Conservation (phyloP, 2,888 invertebrate genomes). For the Chironomus riparius region DNA sequence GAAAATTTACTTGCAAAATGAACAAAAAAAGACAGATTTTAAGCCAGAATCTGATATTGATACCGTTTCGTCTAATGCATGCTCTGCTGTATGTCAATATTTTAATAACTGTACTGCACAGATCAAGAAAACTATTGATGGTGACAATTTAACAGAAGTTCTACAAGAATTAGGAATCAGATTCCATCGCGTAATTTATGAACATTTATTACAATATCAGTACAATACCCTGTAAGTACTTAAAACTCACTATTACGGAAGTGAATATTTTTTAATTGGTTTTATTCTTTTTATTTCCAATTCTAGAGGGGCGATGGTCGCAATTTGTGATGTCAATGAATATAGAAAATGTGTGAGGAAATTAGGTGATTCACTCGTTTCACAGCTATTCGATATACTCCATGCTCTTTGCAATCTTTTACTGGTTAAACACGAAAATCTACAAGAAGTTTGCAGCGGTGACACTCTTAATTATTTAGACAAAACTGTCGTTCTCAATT, state of each 20-base stretch:
- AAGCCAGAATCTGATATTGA: constrained; percentile 81
- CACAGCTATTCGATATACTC: constrained; percentile 86
- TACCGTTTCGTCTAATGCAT: constrained; percentile 75
- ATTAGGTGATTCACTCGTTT: constrained; percentile 65
- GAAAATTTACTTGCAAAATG: constrained; percentile 75
- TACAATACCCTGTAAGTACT: constrained; percentile 65
- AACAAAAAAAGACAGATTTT: constrained; percentile 93
- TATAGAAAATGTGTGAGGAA: constrained; percentile 79
- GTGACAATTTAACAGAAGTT: constrained; percentile 80
- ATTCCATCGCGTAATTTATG: constrained; percentile 88
- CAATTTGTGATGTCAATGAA: constrained; percentile 96
- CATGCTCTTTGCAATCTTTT: constrained; percentile 93
- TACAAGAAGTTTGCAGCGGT: constrained; percentile 89
- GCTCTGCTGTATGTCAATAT: constrained; percentile 72
- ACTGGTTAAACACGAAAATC: constrained; percentile 89
- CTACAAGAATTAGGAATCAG: constrained; percentile 82
- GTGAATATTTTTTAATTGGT: not conserved
- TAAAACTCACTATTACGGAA: not conserved
- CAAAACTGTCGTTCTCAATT: constrained; percentile 78
- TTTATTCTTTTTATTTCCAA: constrained; percentile 1
- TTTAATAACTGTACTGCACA: constrained; percentile 66
- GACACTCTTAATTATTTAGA: constrained; percentile 91
- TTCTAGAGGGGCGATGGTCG: constrained; percentile 81
- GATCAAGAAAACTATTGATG: constrained; percentile 77
- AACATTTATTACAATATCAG: constrained; percentile 88